Percentiles rank a stretch among this genome's conserved stretches.
Evolutionary conservation across 1,140 invertebrate genomes (phyloP).

Genomic region (Sitobion miscanthi): DNA sequence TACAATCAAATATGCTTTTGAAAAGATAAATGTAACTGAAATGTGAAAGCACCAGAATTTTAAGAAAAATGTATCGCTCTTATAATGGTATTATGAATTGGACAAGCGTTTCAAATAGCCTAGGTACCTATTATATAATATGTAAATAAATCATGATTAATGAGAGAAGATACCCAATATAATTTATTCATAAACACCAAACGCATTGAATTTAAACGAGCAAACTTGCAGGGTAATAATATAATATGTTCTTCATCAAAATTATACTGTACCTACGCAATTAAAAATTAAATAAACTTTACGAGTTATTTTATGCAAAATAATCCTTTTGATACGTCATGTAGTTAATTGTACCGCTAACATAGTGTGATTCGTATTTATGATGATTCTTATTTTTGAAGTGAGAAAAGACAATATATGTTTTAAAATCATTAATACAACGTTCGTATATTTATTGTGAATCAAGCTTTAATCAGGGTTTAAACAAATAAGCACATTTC

Average conservation of each 20-base stretch:
- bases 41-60: neutral
- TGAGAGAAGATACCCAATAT: neutral
- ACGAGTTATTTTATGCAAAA: neutral
- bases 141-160: slow-evolving; percentile 17
- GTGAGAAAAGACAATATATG: neutral
- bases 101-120: neutral
- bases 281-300: neutral
- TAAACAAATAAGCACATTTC: neutral
- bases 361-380: neutral
- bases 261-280: neutral
- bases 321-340: neutral
- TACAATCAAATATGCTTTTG: neutral
- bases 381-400: neutral
- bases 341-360: neutral
- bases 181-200: neutral
- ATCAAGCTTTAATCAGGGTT: neutral
- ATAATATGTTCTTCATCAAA: neutral
- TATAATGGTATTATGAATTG: neutral
- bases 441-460: neutral
- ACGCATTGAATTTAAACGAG: slow-evolving; percentile 1
- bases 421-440: neutral
- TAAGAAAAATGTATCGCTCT: neutral
- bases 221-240: neutral
- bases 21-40: neutral
- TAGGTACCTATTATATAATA: neutral